Evolutionary conservation across 2,113 vertebrate genomes (phyloP).

Genomic region (Gobiocypris rarus): DNA sequence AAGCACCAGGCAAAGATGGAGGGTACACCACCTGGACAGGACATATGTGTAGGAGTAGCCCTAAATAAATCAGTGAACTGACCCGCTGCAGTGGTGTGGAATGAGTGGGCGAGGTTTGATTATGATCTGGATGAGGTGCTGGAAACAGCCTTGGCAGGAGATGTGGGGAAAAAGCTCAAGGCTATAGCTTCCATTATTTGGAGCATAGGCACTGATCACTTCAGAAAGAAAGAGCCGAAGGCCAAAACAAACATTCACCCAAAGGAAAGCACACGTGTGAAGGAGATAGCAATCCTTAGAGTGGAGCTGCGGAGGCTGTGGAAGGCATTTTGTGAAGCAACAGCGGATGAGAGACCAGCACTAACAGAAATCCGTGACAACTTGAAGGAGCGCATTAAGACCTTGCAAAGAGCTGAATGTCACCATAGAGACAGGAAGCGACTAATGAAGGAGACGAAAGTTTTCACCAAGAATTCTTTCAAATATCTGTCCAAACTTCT

Average conservation of each 20-base stretch:
- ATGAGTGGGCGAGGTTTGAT: neutral
- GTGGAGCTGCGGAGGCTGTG: neutral
- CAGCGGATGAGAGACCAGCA: neutral
- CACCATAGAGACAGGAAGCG: neutral
- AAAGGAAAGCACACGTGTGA: neutral
- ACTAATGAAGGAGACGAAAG: neutral
- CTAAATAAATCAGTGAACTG: neutral
- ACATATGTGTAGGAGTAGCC: neutral
- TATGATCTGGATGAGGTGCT: neutral
- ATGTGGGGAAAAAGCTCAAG: neutral
- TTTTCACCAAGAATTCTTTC: neutral
- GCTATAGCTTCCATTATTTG: neutral
- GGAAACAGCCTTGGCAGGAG: neutral
- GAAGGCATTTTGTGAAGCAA: neutral
- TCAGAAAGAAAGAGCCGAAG: neutral
- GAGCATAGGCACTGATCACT: neutral
- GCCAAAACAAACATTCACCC: neutral
- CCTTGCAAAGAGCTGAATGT: neutral
- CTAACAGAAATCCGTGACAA: neutral
- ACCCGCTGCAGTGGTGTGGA: neutral
- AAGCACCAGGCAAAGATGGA: neutral
- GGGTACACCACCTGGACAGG: neutral
- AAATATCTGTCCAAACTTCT: neutral
- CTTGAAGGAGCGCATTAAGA: neutral
- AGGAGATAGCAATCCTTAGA: neutral